Evolutionary conservation across 2,797 vertebrate genomes (phyloP), one percentile per base, ranked within the genome.

Genomic region (Coreius guichenoti): DNA sequence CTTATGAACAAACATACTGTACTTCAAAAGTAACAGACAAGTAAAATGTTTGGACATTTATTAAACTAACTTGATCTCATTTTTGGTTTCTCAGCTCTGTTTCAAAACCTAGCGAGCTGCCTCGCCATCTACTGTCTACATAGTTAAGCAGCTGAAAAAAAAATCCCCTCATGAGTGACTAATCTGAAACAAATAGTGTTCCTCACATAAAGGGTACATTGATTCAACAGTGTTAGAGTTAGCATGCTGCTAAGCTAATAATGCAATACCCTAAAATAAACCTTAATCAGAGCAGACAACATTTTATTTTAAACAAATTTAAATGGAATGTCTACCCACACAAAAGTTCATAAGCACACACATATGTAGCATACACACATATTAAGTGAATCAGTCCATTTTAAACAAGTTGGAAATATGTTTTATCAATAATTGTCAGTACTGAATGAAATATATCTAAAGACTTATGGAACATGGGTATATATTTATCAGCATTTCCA

Each of bases 21-120:
- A 31, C 36, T 73, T 73, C 11, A 82, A 61, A 43, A 82, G 12
- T 26, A 81, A 39, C 23, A 81, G 29, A 36, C 69, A 29, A 70
- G n/a, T 70, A 21, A 69, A 81, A 54, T 54, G 19, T 69, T 69
- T 13, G 36, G 21, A 80, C 63, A 81, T 54, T 68, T 68, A 61
- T 58, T 58, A 19, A 61, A 61, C 33, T 3, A 5, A 11, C 36
- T 43, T 58, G 36, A 36, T 39, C 51, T 17, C 13, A 5, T 58
- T 36, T 12, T 13, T 75, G 49, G 0, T 33, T 56, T 77, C 31
- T 58, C 74, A 58, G 73, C 49, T 33, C 11, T 14, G 29, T 33
- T 36, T 11, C 31, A 76, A n/a, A 36, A 36, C 31, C 8, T n/a
- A 43, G 33, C 23, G 0, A 58, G 13, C 54, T 77, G 75, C 51